These are phyloP conservation scores for Epinotia nisella DNA, from an alignment of 2,888 invertebrate genomes.

Conservation along the genomic window DNA sequence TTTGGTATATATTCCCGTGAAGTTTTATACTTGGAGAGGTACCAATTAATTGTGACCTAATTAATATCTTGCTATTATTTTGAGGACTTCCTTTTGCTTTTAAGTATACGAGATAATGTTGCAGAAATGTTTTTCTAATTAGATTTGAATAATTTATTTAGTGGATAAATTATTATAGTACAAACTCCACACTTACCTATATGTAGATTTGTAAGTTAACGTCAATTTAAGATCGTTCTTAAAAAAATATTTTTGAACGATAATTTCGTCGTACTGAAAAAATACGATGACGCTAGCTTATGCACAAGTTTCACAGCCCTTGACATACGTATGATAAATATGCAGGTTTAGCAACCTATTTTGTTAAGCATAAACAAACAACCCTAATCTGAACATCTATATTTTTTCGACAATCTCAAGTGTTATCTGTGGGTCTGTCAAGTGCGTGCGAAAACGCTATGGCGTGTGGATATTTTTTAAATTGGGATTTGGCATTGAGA, in stretches of 20 bases:
- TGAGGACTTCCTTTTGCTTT: neutral
- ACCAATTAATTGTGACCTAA: constrained; percentile 12
- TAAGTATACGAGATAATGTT: neutral
- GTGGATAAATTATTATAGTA: neutral
- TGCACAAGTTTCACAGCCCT: neutral
- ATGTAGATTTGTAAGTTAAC: too few species aligned
- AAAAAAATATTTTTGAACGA: neutral
- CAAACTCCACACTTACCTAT: neutral
- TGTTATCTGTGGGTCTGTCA: constrained; percentile 71
- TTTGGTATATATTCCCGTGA: neutral
- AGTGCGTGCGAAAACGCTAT: constrained; percentile 73
- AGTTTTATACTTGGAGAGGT: neutral
- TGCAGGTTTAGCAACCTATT: constrained; percentile 52
- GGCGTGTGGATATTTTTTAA: constrained; percentile 51
- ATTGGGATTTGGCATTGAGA: constrained; percentile 1
- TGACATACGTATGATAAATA: constrained; percentile 2
- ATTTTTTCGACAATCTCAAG: constrained; percentile 53
- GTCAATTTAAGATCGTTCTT: neutral
- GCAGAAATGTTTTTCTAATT: neutral
- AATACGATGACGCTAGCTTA: neutral
- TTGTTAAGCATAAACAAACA: constrained; percentile 57
- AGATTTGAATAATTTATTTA: neutral
- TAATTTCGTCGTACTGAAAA: neutral
- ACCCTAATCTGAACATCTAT: constrained; percentile 46
- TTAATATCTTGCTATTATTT: neutral